Conservation (phyloP, 2,797 vertebrate species). For the Decapterus maruadsi region DNA sequence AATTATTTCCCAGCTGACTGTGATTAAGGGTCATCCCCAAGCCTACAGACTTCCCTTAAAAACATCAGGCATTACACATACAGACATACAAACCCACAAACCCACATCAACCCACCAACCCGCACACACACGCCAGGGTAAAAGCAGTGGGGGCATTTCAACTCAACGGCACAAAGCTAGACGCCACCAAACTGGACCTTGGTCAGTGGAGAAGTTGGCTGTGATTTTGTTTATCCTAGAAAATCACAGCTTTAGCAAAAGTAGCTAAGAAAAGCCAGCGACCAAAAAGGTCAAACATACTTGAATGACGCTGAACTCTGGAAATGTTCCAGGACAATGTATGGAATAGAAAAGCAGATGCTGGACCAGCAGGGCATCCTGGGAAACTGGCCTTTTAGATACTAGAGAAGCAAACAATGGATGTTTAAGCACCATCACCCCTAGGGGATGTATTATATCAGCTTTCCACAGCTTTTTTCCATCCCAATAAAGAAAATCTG, state of each 20-base stretch:
- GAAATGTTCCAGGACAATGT: slow-evolving; percentile 34
- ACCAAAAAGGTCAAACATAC: slow-evolving; percentile 25
- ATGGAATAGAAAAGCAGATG: slow-evolving; percentile 57
- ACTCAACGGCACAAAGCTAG: slow-evolving; percentile 13
- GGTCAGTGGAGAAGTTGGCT: slow-evolving; percentile 35
- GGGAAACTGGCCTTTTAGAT: slow-evolving; percentile 45
- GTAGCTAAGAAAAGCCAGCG: slow-evolving; percentile 19
- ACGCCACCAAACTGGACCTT: slow-evolving; percentile 44
- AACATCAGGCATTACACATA: slow-evolving; percentile 59
- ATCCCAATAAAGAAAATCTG: slow-evolving; percentile 10
- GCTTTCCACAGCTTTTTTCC: slow-evolving; percentile 13
- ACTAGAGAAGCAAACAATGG: slow-evolving; percentile 38
- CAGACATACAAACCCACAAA: slow-evolving; percentile 25
- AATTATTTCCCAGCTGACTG: slow-evolving; percentile 87
- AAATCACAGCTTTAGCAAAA: slow-evolving; percentile 39
- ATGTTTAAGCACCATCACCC: slow-evolving; percentile 32
- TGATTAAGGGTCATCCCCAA: slow-evolving; percentile 84
- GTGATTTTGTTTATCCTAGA: slow-evolving; percentile 38
- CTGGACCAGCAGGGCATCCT: slow-evolving; percentile 40
- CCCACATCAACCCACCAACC: slow-evolving; percentile 12
- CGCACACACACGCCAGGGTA: slow-evolving; percentile 19
- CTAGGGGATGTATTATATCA: slow-evolving; percentile 24
- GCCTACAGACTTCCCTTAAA: slow-evolving; percentile 79
- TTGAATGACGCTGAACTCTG: slow-evolving; percentile 27
- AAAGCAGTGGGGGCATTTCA: slow-evolving; percentile 10